Base-by-base conservation (phyloP, 1,140 invertebrate genomes). In the Acromyrmex echinatior region DNA sequence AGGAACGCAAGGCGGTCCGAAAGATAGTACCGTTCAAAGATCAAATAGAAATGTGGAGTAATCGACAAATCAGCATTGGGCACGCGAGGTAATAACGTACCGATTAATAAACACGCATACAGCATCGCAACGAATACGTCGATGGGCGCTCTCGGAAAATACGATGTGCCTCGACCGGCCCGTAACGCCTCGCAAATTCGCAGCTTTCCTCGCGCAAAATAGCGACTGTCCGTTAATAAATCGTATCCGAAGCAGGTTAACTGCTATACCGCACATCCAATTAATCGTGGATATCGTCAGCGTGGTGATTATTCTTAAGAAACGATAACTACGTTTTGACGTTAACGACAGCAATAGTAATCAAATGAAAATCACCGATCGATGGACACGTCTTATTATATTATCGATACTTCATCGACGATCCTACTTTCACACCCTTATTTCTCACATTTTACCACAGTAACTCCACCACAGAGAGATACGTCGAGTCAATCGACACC, bases 321-420 rank as follows among this genome's bases (percentile, higher is more conserved):
- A 87, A 77, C 88, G 71, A 87, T 89, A 87, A 76, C 82, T 68
- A 76, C 88, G 77, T 77, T 56, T 39, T 86, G 63, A 87, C 60
- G 62, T 68, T 68, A 89, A 89, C 71, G 28, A 76, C 71, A 70
- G 28, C 74, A 82, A 65, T 35, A 65, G 35, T n/a, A 39, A 58
- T 58, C 56, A 58, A 86, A 70, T 89, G 49, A 16, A 62, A 56
- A 88, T 66, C 73, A 45, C 66, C 25, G 73, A 79, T 89, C 88
- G 62, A 87, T 78, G 28, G 79, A 89, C 62, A 73, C 60, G 78
- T 58, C 71, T 90, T 77, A 71, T 87, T 60, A 63, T 76, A 88
- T 88, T 78, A 80, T 86, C 77, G 88, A 89, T 89, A 87, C 71
- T 74, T 49, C 63, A 45, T 28, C 70, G 14, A 74, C 49, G 21